These are phyloP conservation scores for Hemicentrotus pulcherrimus DNA, from an alignment of 35 echinoderm and acorn worm species.

Conservation along the genomic window DNA sequence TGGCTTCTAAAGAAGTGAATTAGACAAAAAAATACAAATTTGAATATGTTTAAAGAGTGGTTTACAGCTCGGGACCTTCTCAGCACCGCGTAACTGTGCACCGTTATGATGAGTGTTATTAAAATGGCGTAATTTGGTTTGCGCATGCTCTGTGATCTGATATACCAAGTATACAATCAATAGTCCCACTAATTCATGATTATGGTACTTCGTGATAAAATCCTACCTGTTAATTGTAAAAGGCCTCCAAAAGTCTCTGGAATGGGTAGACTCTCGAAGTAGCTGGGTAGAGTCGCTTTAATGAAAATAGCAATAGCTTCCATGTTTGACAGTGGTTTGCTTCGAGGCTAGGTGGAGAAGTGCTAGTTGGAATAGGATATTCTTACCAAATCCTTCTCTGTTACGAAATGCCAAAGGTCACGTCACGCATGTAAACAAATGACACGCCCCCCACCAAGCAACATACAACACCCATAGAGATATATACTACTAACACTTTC, in stretches of 20 bases:
- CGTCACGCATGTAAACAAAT: too few relatives aligned
- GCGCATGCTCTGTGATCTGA: neutral
- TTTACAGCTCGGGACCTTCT: conserved; percentile 59
- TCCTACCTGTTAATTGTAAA: neutral
- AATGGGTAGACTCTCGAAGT: neutral
- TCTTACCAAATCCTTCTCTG: too few relatives aligned
- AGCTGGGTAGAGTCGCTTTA: conserved; percentile 10
- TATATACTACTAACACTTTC: too few relatives aligned
- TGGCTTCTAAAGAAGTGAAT: neutral
- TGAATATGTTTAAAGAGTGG: neutral
- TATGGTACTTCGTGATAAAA: neutral
- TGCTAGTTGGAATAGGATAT: too few relatives aligned
- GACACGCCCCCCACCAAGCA: too few relatives aligned
- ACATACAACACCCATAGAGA: too few relatives aligned
- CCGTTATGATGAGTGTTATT: neutral
- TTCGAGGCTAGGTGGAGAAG: too few relatives aligned
- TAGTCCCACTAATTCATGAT: neutral
- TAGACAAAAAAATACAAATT: neutral
- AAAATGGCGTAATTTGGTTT: neutral
- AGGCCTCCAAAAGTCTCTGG: conserved; percentile 15
- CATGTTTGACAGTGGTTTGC: neutral
- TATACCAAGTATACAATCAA: neutral
- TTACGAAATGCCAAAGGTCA: too few relatives aligned
- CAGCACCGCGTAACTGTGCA: conserved; percentile 59
- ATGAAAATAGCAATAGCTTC: conserved; percentile 19